Evolutionary conservation across 1,140 invertebrate genomes (phyloP).

Genomic region (Metopolophium dirhodum): DNA sequence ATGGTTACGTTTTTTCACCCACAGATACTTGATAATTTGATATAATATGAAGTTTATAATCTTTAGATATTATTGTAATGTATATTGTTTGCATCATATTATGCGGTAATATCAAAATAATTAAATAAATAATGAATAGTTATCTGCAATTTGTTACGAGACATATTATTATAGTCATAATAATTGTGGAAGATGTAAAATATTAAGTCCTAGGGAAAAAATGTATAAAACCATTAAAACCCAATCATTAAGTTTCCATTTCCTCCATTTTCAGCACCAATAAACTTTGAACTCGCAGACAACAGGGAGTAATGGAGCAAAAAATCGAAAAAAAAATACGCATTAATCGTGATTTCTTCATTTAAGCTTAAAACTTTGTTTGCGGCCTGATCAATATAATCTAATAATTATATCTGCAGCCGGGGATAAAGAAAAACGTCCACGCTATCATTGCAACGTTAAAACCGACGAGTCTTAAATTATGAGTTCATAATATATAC

Average conservation of each 20-base stretch:
- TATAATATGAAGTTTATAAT: neutral
- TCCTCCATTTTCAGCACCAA: neutral
- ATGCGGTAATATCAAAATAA: neutral
- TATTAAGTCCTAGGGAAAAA: neutral
- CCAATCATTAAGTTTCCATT: neutral
- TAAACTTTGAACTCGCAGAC: neutral
- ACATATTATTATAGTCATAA: neutral
- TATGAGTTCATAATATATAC: no score
- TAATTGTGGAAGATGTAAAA: neutral
- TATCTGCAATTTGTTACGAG: neutral
- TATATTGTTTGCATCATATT: neutral
- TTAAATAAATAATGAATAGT: neutral
- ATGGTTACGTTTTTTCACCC: neutral
- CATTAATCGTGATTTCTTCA: neutral
- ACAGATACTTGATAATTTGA: neutral
- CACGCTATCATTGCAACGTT: no score
- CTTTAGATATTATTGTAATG: no score
- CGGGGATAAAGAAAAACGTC: neutral
- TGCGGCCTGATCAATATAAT: neutral
- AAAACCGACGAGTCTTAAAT: no score
- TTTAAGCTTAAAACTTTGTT: conserved; percentile 8
- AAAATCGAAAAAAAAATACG: neutral
- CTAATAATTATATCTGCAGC: neutral
- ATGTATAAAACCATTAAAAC: neutral
- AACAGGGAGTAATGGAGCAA: neutral